Conservation (phyloP, 2,113 vertebrate genomes). For the Smithornis capensis region DNA sequence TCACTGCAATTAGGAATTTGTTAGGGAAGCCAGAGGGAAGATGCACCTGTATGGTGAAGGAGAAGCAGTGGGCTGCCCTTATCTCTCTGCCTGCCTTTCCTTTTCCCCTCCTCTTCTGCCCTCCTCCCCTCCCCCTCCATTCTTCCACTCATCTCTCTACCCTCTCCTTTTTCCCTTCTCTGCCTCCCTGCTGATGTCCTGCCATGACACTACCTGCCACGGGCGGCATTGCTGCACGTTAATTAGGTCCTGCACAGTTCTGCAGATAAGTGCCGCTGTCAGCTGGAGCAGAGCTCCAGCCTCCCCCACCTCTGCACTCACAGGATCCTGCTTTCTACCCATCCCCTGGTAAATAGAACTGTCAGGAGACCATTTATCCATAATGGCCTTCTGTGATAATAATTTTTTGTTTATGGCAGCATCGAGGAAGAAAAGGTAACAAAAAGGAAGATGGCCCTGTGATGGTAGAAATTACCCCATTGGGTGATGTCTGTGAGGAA, state of each 20-base stretch:
- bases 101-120: not conserved
- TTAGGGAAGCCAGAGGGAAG: not conserved
- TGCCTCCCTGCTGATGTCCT: not conserved
- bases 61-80: not conserved
- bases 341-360: not conserved
- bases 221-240: not conserved
- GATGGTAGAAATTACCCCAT: not conserved
- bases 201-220: not conserved
- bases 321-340: not conserved
- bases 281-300: not conserved
- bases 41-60: not conserved
- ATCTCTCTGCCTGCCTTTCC: accelerated
- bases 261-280: not conserved
- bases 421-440: not conserved
- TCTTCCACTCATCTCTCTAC: not conserved
- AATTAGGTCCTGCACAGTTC: not conserved
- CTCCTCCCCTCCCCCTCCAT: not conserved
- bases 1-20: not conserved
- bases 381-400: not conserved
- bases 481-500: not conserved
- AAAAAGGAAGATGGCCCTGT: not conserved
- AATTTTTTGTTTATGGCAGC: not conserved
- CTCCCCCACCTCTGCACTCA: not conserved
- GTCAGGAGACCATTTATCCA: not conserved
- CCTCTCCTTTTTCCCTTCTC: not conserved